phyloP scores from a whole-genome alignment of 2,797 vertebrate genomes.

The Podarcis lilfordi region DNA sequence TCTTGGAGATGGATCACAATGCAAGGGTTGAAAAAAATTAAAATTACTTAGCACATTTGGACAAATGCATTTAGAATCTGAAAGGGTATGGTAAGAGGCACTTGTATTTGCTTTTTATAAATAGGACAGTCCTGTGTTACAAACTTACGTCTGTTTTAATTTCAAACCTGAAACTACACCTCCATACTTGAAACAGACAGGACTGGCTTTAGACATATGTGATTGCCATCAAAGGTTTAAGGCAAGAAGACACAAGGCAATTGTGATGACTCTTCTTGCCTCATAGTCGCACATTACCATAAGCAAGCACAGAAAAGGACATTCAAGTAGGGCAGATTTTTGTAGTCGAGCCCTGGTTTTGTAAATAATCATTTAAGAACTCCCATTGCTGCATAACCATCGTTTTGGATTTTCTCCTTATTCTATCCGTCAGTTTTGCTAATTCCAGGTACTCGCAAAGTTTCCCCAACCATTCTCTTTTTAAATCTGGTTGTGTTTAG shows the following conservation, averaged over 20 bases:
- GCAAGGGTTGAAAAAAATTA: neutral
- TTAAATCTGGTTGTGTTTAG: too few species aligned
- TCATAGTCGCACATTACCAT: too few species aligned
- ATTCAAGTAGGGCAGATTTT: neutral
- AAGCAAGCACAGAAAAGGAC: neutral
- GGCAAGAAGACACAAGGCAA: neutral
- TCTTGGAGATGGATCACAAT: neutral
- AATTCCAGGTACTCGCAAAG: too few species aligned
- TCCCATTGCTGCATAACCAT: too few species aligned
- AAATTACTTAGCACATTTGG: neutral
- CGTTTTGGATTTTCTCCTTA: too few species aligned
- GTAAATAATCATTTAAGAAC: too few species aligned
- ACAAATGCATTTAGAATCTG: neutral
- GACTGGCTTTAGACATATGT: neutral
- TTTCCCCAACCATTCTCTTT: too few species aligned
- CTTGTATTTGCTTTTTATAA: neutral
- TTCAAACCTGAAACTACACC: neutral
- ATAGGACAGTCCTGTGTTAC: neutral
- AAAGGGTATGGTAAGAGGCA: neutral
- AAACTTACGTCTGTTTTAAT: neutral
- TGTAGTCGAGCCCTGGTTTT: too few species aligned
- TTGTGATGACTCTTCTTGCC: neutral
- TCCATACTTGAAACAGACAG: neutral
- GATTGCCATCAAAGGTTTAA: neutral
- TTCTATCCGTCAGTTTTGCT: too few species aligned